Evolutionary conservation across 2,113 vertebrate species (phyloP).

Genomic region (Hymenochirus boettgeri): DNA sequence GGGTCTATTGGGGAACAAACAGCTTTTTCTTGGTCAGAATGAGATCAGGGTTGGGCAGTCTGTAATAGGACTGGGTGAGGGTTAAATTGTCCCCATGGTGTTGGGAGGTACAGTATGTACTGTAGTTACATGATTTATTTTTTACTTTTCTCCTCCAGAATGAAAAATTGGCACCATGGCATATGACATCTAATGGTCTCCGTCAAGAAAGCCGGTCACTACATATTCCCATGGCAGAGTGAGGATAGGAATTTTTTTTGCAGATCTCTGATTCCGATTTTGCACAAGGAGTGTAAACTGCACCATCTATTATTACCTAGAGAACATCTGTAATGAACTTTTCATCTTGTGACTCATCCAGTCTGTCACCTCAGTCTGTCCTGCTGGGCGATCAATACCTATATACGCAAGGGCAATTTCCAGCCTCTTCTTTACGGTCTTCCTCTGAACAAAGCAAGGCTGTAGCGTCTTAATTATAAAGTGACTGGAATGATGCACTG

Average conservation of each 20-base stretch:
- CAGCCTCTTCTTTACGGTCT: not conserved
- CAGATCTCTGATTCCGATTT: not conserved
- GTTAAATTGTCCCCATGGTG: too few relatives aligned
- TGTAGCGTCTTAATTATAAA: slow-evolving; percentile 30
- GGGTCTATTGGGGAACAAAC: too few relatives aligned
- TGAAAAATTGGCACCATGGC: too few relatives aligned
- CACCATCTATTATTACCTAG: slow-evolving; percentile 8
- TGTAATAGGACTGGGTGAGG: too few relatives aligned
- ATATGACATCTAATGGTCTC: too few relatives aligned
- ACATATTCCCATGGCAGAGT: too few relatives aligned
- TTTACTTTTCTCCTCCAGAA: too few relatives aligned
- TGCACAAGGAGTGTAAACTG: not conserved
- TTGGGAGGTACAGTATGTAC: too few relatives aligned
- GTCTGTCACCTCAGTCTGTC: slow-evolving; percentile 13
- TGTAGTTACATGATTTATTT: not conserved
- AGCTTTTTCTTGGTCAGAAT: too few relatives aligned
- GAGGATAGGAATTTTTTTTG: too few relatives aligned
- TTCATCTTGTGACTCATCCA: slow-evolving; percentile 37
- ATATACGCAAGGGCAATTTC: slow-evolving; percentile 21
- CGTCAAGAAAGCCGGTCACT: too few relatives aligned
- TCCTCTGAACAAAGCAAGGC: not conserved
- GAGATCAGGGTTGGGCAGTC: too few relatives aligned
- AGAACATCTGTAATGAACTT: slow-evolving; percentile 6
- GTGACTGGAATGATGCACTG: slow-evolving; percentile 15
- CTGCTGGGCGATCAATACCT: slow-evolving; percentile 17